Conservation (phyloP, 2,888 invertebrate genomes). For the Plagiodera versicolora region DNA sequence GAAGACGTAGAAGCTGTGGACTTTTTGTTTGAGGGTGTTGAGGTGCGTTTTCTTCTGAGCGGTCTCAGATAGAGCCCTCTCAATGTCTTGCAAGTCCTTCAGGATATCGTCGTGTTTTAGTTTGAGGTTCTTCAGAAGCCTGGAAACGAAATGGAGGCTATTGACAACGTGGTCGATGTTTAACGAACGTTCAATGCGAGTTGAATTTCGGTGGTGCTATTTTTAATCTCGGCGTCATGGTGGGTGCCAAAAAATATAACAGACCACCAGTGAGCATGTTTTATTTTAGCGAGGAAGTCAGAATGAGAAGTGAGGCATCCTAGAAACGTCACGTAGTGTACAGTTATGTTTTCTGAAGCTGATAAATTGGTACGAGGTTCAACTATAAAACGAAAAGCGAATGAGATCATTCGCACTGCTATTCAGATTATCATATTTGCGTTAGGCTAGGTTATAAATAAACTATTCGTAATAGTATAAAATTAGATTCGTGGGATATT, state of each 20-base stretch:
- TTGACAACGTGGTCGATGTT: constrained; percentile 34
- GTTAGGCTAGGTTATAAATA: too few species aligned
- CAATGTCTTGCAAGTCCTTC: constrained; percentile 76
- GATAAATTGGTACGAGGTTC: background rate
- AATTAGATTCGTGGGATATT: too few species aligned
- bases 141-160: too few species aligned
- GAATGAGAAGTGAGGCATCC: background rate
- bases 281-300: constrained; percentile 18
- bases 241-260: constrained; percentile 39
- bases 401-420: too few species aligned
- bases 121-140: constrained; percentile 79
- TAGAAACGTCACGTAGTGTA: constrained; percentile 1
- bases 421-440: too few species aligned
- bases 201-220: constrained; percentile 30
- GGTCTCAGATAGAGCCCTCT: constrained; percentile 70
- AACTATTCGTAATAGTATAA: too few species aligned
- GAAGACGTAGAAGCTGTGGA: constrained; percentile 75
- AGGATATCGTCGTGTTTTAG: constrained; percentile 74
- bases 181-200: constrained; percentile 20
- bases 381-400: too few species aligned
- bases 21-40: constrained; percentile 66
- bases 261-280: constrained; percentile 21
- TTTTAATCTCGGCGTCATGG: constrained; percentile 42
- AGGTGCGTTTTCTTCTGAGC: constrained; percentile 70
- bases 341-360: background rate